Base-by-base conservation (phyloP, 1,140 invertebrate species). In the Episyrphus balteatus region DNA sequence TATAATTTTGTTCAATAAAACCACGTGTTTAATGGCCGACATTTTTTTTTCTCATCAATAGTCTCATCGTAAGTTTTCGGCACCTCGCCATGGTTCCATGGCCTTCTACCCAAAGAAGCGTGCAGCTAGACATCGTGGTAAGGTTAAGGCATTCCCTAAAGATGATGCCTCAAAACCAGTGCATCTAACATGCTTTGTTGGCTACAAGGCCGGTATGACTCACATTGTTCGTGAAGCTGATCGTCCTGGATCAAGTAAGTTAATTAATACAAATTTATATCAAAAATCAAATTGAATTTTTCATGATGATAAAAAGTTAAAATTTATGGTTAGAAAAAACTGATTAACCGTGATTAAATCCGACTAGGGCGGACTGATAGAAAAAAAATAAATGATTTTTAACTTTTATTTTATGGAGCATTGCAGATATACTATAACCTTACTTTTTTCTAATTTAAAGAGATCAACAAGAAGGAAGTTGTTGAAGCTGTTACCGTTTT, bases 41-140 rank as follows among this genome's bases (percentile, higher is more conserved):
- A 36, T 41, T 46, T 46, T 36, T 33, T 8, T 12, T 11, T 39
- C 15, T 9, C 38, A 19, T 38, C 83, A 84, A 57, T 73, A 99
- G 96, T 98, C 94, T 75, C 97, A 99, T 77, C 82, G 97, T 66
- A 99, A 99, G 72, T 99, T 99, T 74, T 97, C 92, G 66, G 96
- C 95, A 11, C 97, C 97, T 53, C 86, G 97, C 55, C 96, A 99
- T 83, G 97, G 97, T 55, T 98, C 93, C 44, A 96, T 99, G 90
- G 96, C 93, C 57, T 99, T 99, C 80, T 88, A 96, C 70, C 96
- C 97, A 58, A 98, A 98, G 74, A 99, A 99, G 74, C 81, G 97
- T 56, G 86, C 90, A 49, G 81, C 79, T 51, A 84, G 92, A 68
- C 91, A 96, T 80, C 88, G 94, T 77, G 97, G 97, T 61, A 98